Evolutionary conservation across 2,113 vertebrate species (phyloP).

Genomic region (Sylvilagus bachmani): DNA sequence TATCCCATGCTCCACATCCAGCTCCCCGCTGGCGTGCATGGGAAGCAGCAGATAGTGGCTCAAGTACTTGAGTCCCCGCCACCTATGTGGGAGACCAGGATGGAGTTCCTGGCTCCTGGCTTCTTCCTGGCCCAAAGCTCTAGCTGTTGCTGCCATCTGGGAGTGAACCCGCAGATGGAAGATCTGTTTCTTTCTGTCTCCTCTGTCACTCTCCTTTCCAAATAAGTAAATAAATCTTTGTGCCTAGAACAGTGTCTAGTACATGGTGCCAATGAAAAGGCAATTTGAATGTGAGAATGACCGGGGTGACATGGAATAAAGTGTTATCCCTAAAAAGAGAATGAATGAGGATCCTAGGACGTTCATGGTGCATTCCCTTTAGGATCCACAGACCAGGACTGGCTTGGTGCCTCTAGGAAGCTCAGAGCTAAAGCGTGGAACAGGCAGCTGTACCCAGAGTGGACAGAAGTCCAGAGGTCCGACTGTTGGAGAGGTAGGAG

Average conservation of each 20-base stretch:
- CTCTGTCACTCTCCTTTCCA: no score
- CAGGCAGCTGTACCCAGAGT: slow-evolving; percentile 90
- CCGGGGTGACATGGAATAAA: neutral
- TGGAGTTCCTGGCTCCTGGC: no score
- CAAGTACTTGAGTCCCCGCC: no score
- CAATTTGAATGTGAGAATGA: slow-evolving; percentile 32
- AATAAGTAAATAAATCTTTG: no score
- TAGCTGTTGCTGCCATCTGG: no score
- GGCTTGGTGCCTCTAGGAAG: slow-evolving; percentile 50
- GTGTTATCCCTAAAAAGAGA: neutral
- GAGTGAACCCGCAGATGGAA: no score
- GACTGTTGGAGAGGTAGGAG: slow-evolving; percentile 93
- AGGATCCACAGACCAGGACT: slow-evolving; percentile 38
- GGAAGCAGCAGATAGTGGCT: no score
- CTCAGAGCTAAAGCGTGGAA: slow-evolving; percentile 88
- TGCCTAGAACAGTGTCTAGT: neutral
- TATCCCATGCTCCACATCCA: no score
- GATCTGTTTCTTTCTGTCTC: no score
- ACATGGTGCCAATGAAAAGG: neutral
- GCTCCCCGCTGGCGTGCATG: no score
- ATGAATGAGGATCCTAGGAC: neutral
- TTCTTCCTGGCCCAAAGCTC: no score
- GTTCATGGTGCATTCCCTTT: slow-evolving; percentile 43
- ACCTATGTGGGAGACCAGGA: no score
- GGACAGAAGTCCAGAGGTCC: slow-evolving; percentile 88